Conservation (phyloP, 2,888 invertebrate genomes). For the Dascillus cervinus region DNA sequence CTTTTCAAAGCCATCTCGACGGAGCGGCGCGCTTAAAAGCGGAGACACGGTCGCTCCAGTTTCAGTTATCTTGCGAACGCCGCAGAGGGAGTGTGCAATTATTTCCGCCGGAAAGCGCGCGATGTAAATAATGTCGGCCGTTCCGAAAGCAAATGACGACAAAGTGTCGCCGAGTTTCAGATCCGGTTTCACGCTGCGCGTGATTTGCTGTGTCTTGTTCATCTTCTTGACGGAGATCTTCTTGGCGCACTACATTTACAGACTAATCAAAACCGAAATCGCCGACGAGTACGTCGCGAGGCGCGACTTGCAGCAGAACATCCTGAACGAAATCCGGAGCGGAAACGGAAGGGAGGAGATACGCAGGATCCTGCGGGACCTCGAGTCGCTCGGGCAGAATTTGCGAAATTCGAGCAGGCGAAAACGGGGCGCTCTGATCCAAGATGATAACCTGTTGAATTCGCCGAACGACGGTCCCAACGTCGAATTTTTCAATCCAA, state of each 20-base stretch:
- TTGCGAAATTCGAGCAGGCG: slow-evolving; percentile 7
- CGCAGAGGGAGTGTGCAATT: background rate
- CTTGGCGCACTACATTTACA: slow-evolving; percentile 38
- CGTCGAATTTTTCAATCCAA: slow-evolving; percentile 70
- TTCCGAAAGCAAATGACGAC: slow-evolving; percentile 2
- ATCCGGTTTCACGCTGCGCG: slow-evolving; percentile 38
- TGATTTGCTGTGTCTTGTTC: slow-evolving; percentile 39
- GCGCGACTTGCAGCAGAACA: slow-evolving; percentile 30
- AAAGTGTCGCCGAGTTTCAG: no score
- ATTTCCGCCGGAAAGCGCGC: slow-evolving; percentile 6
- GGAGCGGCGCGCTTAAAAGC: no score
- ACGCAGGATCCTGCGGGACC: slow-evolving; percentile 27
- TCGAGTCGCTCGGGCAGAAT: slow-evolving; percentile 12
- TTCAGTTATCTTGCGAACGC: slow-evolving; percentile 1
- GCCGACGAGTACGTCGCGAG: slow-evolving; percentile 34
- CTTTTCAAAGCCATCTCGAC: no score
- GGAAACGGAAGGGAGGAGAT: slow-evolving; percentile 30
- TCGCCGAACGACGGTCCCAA: slow-evolving; percentile 43
- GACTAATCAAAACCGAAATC: slow-evolving; percentile 37
- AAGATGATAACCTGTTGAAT: slow-evolving; percentile 28
- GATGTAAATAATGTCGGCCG: no score
- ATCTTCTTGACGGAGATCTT: slow-evolving; percentile 39
- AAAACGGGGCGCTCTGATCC: slow-evolving; percentile 21
- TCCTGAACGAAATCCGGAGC: slow-evolving; percentile 29
- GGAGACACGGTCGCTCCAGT: no score